These are phyloP conservation scores for Hypselothyrea guttata DNA, from an alignment of 2,888 invertebrate genomes.

Conservation along the genomic window DNA sequence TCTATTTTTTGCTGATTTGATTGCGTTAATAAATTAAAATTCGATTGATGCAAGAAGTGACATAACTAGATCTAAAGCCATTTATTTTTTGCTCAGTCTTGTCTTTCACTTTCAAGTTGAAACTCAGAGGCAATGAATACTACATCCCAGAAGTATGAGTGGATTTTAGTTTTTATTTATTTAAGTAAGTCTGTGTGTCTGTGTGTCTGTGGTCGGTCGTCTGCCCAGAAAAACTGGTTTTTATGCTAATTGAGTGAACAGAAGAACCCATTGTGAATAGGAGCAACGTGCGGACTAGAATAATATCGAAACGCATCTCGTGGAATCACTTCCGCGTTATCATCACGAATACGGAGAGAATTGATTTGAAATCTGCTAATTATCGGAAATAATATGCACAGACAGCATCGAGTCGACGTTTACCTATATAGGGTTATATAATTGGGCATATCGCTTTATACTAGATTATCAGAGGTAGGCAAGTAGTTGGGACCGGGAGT, in stretches of 20 bases:
- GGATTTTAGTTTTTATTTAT: conserved; percentile 1
- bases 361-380: conserved; percentile 1
- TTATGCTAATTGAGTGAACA: conserved; percentile 48
- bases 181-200: conserved; percentile 2
- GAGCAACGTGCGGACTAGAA: conserved; percentile 8
- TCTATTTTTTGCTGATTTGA: conserved; percentile 1
- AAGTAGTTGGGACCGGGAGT: conserved; percentile 35
- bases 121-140: too few species aligned
- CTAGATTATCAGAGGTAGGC: conserved; percentile 30
- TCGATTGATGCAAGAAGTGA: too few species aligned
- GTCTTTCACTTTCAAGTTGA: too few species aligned
- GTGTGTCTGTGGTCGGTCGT: not conserved
- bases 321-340: conserved; percentile 37
- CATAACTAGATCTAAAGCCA: too few species aligned
- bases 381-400: conserved; percentile 1
- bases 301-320: conserved; percentile 1
- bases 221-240: conserved; percentile 40
- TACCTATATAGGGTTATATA: conserved; percentile 15
- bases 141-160: too few species aligned
- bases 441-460: conserved; percentile 7
- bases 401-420: too few species aligned
- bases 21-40: too few species aligned
- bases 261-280: conserved; percentile 41
- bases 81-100: too few species aligned
- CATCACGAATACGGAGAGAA: conserved; percentile 3